Evolutionary conservation across 1,140 invertebrate genomes (phyloP), one percentile per base, ranked within the genome.

Genomic region (Oryzaephilus surinamensis): DNA sequence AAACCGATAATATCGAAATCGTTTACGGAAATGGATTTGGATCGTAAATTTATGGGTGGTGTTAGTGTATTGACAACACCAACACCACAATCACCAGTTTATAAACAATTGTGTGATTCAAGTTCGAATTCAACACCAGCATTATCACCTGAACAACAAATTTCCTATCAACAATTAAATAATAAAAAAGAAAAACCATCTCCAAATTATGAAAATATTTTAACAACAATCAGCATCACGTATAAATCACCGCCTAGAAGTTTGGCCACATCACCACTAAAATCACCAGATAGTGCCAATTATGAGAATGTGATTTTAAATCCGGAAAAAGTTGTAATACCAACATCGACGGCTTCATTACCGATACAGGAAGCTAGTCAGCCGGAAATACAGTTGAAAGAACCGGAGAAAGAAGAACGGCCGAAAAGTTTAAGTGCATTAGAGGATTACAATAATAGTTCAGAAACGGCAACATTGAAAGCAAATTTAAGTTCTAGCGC

Each of bases 221-320:
- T 59, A 52, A 76, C 74, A 0, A 79, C 76, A 0, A 77, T 79
- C 6, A 79, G 71, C 57, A 79, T 79, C n/a, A 77, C 73, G 2
- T 79, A 77, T 45, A 65, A 71, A 46, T 73, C 72, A 1, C 72
- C 72, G 0, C 63, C 61, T 1, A 70, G 64, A 48, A 53, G 50
- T 19, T 20, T 40, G 3, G 21, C 49, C 6, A 21, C 41, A 2
- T 46, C n/a, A 53, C 51, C 14, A 20, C 21, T 1, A 43, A 28
- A 13, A 49, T 23, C 14, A 45, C 55, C n/a, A 35, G 43, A 6
- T 6, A 62, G 66, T 41, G 65, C 64, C 0, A 63, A 70, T 0
- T 72, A 74, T 42, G 71, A 74, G 46, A 67, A 70, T 47, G 63
- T 72, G 13, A 62, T 64, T 58, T 42, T 71, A 57, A 69, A 45